These are phyloP conservation scores for Cichladusa arquata DNA, from an alignment of 2,113 vertebrate species.

Conservation along the genomic window DNA sequence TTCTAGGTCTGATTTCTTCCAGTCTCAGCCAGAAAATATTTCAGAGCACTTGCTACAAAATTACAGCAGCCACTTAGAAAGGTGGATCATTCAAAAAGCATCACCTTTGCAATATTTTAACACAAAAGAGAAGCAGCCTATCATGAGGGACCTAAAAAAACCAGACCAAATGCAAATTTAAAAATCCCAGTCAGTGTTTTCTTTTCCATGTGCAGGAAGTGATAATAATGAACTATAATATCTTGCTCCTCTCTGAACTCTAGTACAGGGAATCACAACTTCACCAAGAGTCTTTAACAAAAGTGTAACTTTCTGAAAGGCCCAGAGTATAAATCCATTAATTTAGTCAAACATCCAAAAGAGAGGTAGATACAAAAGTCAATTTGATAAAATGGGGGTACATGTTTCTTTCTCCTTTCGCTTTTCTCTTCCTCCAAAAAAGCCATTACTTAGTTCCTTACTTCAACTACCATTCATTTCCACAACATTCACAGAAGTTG, in stretches of 20 bases:
- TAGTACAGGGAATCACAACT: not conserved
- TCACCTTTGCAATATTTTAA: not conserved
- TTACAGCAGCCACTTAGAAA: not conserved
- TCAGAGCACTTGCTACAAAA: not conserved
- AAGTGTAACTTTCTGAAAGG: not conserved
- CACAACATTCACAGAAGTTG: not conserved
- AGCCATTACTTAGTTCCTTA: not conserved
- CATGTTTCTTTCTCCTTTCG: not conserved
- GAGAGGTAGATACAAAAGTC: not conserved
- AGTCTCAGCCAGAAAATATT: not conserved
- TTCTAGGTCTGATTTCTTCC: not conserved
- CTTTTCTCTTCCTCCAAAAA: not conserved
- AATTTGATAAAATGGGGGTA: not conserved
- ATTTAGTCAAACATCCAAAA: not conserved
- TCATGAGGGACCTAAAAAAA: not conserved
- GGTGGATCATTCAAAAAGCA: not conserved
- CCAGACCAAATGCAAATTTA: not conserved
- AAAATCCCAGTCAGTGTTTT: not conserved
- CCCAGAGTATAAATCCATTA: not conserved
- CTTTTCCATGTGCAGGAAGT: not conserved
- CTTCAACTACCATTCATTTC: not conserved
- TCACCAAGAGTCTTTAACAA: not conserved
- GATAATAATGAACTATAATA: not conserved
- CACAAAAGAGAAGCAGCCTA: not conserved
- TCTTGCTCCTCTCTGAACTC: not conserved